phyloP scores from a whole-genome alignment of 2,113 vertebrate genomes.

The Uria lomvia region DNA sequence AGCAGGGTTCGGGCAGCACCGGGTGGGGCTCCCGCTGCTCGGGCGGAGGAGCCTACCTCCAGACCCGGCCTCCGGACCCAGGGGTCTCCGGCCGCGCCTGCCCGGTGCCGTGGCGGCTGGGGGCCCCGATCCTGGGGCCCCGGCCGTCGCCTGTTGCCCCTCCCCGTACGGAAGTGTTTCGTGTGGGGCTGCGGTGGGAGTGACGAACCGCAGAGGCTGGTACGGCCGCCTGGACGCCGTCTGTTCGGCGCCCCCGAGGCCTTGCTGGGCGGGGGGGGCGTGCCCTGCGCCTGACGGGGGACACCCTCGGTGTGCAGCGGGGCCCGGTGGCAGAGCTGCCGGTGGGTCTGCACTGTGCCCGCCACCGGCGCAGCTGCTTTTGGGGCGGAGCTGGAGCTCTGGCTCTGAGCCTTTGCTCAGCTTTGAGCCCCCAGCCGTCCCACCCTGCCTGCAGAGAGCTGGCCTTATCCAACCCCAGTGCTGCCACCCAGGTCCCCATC shows the following conservation, averaged over 20 bases:
- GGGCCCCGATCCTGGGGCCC: not conserved
- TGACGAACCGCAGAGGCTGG: not conserved
- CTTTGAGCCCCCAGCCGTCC: not conserved
- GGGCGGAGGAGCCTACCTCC: not conserved
- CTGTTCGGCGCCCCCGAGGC: too few species aligned
- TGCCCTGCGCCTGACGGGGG: not conserved
- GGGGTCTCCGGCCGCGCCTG: too few species aligned
- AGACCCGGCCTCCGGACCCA: too few species aligned
- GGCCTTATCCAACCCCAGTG: accelerated
- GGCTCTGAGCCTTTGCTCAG: too few species aligned
- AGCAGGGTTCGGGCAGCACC: not conserved
- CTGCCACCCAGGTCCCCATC: too few species aligned
- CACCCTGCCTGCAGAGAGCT: not conserved
- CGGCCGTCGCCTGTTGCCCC: too few species aligned
- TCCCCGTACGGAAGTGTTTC: too few species aligned
- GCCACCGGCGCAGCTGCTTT: not conserved
- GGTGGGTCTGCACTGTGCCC: not conserved
- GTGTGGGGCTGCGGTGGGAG: not conserved
- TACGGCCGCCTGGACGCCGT: not conserved
- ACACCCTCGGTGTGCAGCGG: not conserved
- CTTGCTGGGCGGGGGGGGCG: not conserved
- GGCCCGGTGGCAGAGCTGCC: not conserved
- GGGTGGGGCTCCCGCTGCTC: too few species aligned
- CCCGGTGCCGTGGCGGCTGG: too few species aligned
- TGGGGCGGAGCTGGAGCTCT: not conserved